A percentile compares a stretch with the other conserved stretches of the same genome.
phyloP scores from a whole-genome alignment of 1,140 invertebrate species.

The Meloidogyne hapla region DNA sequence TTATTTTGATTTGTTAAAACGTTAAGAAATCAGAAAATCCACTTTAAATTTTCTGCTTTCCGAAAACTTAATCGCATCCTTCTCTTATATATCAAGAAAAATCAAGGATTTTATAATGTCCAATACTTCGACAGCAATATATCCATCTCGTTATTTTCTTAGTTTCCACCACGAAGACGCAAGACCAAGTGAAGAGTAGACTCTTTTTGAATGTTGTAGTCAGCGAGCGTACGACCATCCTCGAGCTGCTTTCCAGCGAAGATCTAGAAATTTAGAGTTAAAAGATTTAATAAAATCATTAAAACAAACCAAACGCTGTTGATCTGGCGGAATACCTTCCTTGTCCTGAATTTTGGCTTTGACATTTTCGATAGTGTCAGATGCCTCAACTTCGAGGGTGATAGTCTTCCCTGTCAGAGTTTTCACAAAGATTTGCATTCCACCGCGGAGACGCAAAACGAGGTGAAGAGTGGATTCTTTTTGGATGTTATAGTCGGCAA shows the following conservation, averaged over 20 bases:
- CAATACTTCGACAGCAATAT: not conserved
- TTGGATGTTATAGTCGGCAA: not conserved
- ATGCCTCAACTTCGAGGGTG: conserved; percentile 66
- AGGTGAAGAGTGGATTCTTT: conserved; percentile 15
- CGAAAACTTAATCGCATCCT: not conserved
- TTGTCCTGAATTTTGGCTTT: conserved; percentile 70
- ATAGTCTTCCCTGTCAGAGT: conserved; percentile 63
- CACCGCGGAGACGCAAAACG: conserved; percentile 75
- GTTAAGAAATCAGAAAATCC: no score
- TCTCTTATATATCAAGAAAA: not conserved
- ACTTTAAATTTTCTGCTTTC: no score
- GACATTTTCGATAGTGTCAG: conserved; percentile 69
- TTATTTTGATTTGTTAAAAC: no score
- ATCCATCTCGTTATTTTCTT: not conserved
- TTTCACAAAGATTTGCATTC: conserved; percentile 70
- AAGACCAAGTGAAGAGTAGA: conserved; percentile 66
- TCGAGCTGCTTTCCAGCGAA: conserved; percentile 35
- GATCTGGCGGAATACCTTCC: conserved; percentile 68
- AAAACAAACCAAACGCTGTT: conserved; percentile 64
- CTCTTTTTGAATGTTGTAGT: not conserved
- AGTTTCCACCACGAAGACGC: conserved; percentile 72
- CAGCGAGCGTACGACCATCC: conserved; percentile 12
- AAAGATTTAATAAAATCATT: no score
- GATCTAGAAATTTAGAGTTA: not conserved
- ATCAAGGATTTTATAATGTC: no score